Base-by-base conservation (phyloP, 2,888 invertebrate genomes). In the Polymixis flavicincta region DNA sequence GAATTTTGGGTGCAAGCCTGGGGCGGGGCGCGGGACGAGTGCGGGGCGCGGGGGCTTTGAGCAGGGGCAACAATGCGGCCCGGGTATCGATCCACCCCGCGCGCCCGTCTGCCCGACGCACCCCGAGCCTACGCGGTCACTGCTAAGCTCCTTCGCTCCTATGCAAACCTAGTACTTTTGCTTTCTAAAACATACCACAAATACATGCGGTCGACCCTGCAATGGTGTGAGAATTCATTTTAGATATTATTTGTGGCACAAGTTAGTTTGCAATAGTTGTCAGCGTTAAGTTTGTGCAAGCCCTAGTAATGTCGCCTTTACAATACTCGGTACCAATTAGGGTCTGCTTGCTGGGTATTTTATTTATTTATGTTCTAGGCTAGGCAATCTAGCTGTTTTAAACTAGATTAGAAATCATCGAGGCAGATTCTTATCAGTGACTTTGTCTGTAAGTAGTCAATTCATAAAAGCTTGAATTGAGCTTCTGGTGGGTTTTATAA, bases 1-100 rank as follows among this genome's bases (percentile, higher is more conserved):
- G 94, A 95, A 95, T 93, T 95, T 95, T 85, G 92, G 94, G 92
- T 93, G 94, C 92, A 92, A 91, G 92, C 89, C 85, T 89, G 82
- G 92, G 90, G 91, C 91, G 89, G 90, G 90, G 90, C 87, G 88
- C 87, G 90, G 86, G 92, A 87, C 85, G 87, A 79, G 84, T 90
- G 90, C 88, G 89, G 80, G 78, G 70, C 66, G 72, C 74, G 87
- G 88, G 89, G 90, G 87, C 78, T 84, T 88, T 87, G 89, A 86
- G 89, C 89, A 87, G 92, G 91, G 94, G 94, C 92, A 96, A 96
- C 96, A 96, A 96, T 96, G 96, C 96, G 96, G 94, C 95, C 95
- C 90, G 92, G 91, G 91, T 95, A 96, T 96, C 95, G 95, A 96
- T 96, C 95, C 93, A 91, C 93, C 93, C 90, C 92, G 89, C 80